Evolutionary conservation across 2,888 invertebrate genomes (phyloP), one percentile per base, ranked within the genome.

Genomic region (Diplolepis rosae): DNA sequence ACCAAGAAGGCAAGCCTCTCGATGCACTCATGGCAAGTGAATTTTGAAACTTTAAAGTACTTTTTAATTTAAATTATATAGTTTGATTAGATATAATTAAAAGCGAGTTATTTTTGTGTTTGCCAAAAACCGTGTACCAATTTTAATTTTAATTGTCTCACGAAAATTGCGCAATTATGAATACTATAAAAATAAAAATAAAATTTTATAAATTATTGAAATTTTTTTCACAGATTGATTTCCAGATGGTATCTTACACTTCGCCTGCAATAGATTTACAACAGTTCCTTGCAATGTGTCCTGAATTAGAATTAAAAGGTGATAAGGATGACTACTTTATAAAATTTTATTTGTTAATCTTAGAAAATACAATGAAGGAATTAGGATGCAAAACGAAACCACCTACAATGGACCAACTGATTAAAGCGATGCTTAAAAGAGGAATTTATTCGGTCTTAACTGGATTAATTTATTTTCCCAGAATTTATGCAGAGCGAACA

Each of bases 231-330:
- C 65, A 83, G 83, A 65, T 84, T 15, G 84, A 84, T 56, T 83
- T 73, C 67, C 83, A 84, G 74, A 73, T 82, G 76, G 48, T 73
- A 4, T 74, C 77, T 11, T 84, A 82, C 52, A 75, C 79, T 1
- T 82, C 83, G 4, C 83, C 84, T 0, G 81, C 72, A 3, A 78
- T 84, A 28, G 84, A 84, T 35, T 35, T 84, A 15, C 13, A 79
- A 1, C 80, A 84, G 35, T 83, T 82, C 11, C 68, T 83, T 15
- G 76, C 74, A 24, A 78, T 68, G n/a, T 80, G 80, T 65, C 83
- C 81, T 0, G 76, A 78, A n/a, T 22, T 72, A 1, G 65, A 73
- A 9, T 9, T 83, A 5, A 79, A 76, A 11, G 75, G 75, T 50
- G 76, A 73, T 3, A 75, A 78, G 1, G 77, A 82, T 45, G 79